Conservation (phyloP, 2,888 invertebrate genomes). For the Chouioia cunea region DNA sequence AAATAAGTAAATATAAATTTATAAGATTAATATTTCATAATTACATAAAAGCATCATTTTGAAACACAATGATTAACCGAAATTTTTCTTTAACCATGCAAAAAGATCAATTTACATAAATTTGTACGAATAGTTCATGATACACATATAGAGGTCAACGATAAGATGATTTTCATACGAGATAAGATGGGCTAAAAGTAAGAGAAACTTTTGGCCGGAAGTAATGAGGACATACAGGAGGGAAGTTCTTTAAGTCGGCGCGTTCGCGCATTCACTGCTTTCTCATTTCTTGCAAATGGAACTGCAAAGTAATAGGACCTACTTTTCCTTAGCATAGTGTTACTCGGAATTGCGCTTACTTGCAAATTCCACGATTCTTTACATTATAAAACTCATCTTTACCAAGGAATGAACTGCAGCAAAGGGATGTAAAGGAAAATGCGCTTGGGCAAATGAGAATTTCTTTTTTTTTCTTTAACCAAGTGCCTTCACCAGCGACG, state of each 20-base stretch:
- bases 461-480: neutral
- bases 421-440: neutral
- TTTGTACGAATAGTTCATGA: neutral
- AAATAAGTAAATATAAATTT: too few relatives aligned
- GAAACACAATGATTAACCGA: too few relatives aligned
- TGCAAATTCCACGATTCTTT: slow-evolving; percentile 35
- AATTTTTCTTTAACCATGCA: too few relatives aligned
- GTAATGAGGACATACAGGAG: slow-evolving; percentile 9
- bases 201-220: slow-evolving; percentile 23
- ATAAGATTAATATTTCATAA: too few relatives aligned
- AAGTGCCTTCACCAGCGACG: too few relatives aligned
- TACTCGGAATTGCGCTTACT: slow-evolving; percentile 35
- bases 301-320: slow-evolving; percentile 44
- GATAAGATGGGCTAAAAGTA: slow-evolving; percentile 12
- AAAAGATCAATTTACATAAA: too few relatives aligned
- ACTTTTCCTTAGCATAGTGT: slow-evolving; percentile 23
- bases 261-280: slow-evolving; percentile 26
- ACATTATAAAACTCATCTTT: slow-evolving; percentile 37
- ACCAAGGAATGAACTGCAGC: neutral
- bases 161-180: slow-evolving; percentile 3
- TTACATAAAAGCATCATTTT: too few relatives aligned
- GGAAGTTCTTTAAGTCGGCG: slow-evolving; percentile 33
- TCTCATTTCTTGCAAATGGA: slow-evolving; percentile 31
- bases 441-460: neutral
- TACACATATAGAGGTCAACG: neutral